Evolutionary conservation across 2,888 invertebrate species (phyloP).

Genomic region (Mesorhabditis belari): DNA sequence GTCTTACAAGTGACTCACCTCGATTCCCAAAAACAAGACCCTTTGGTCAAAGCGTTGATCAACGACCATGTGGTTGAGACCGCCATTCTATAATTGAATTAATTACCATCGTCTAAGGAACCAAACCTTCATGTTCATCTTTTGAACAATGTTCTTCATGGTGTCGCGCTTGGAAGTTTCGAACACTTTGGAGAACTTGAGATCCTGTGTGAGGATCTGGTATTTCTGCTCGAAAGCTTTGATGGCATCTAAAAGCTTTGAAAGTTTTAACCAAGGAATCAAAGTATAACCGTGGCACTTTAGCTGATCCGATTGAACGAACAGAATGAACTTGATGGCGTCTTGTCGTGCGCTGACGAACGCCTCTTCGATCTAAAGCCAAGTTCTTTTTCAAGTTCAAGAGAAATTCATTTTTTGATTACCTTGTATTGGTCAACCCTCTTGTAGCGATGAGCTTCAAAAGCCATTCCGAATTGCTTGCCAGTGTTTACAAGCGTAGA

Average conservation of each 20-base stretch:
- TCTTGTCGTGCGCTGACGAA: background rate
- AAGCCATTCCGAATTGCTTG: background rate
- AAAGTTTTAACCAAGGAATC: background rate
- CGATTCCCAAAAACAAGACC: background rate
- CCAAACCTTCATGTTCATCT: slow-evolving; percentile 3
- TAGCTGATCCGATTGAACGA: background rate
- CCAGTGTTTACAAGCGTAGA: background rate
- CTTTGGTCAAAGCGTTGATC: slow-evolving; percentile 6
- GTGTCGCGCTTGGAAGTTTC: slow-evolving; percentile 1
- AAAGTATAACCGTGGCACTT: background rate
- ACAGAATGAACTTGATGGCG: background rate
- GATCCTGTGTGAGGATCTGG: slow-evolving; percentile 11
- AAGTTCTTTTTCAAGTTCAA: too few relatives aligned
- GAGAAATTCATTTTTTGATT: too few relatives aligned
- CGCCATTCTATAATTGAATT: slow-evolving; percentile 11
- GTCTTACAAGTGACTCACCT: too few relatives aligned
- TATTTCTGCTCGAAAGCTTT: slow-evolving; percentile 11
- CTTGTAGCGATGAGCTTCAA: too few relatives aligned
- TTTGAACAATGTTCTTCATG: slow-evolving; percentile 7
- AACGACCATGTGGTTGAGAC: slow-evolving; percentile 7
- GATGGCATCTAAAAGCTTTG: slow-evolving; percentile 1
- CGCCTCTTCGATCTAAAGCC: too few relatives aligned
- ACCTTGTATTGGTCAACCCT: too few relatives aligned
- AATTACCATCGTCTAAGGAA: background rate
- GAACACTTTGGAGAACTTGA: background rate